phyloP scores from a whole-genome alignment of 1,140 invertebrate genomes.

The Procambarus clarkii region DNA sequence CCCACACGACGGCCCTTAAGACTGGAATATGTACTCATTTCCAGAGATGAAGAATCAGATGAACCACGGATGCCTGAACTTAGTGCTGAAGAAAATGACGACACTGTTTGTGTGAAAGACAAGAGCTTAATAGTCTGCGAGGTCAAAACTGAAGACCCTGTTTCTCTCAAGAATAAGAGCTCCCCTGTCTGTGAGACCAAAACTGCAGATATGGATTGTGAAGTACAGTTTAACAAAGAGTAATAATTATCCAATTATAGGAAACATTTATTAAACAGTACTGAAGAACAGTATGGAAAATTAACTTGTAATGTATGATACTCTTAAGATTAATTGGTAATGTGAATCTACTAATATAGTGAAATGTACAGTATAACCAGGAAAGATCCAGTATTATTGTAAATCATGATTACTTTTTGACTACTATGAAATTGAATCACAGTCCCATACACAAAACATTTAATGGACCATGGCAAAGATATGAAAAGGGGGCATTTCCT shows the following conservation, averaged over 20 bases:
- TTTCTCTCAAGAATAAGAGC: slow-evolving; percentile 3
- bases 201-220: slow-evolving; percentile 28
- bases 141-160: slow-evolving; percentile 21
- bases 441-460: no score
- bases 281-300: no score
- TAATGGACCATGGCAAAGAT: no score
- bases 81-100: background rate
- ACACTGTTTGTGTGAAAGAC: background rate
- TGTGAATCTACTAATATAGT: no score
- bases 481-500: no score
- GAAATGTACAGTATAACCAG: no score
- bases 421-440: no score
- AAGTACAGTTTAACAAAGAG: background rate
- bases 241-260: background rate
- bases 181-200: slow-evolving; percentile 1
- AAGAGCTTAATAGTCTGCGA: background rate
- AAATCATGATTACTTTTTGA: no score
- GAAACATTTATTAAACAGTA: background rate
- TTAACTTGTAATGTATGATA: no score
- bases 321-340: no score
- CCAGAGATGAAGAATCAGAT: slow-evolving; percentile 3
- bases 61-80: background rate
- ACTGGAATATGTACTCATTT: background rate
- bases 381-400: no score
- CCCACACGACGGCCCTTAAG: slow-evolving; percentile 22